Evolutionary conservation across 2,888 invertebrate genomes (phyloP).

Genomic region (Peribatodes rhomboidaria): DNA sequence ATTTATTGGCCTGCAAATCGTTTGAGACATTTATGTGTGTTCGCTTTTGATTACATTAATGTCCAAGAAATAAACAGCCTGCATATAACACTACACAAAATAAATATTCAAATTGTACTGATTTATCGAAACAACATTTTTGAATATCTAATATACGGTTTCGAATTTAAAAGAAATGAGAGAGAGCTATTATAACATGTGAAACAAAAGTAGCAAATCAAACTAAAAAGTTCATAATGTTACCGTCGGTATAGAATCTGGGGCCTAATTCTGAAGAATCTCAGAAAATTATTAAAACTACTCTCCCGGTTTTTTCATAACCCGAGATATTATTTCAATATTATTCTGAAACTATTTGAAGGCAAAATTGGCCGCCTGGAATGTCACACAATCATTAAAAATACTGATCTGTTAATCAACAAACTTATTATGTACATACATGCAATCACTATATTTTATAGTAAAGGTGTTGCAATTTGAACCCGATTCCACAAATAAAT

Average conservation of each 20-base stretch:
- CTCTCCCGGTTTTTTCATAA: constrained; percentile 82
- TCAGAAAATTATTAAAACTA: constrained; percentile 84
- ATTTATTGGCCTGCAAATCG: neutral
- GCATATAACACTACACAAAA: constrained; percentile 19
- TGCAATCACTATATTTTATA: constrained; percentile 61
- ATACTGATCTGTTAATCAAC: constrained; percentile 85
- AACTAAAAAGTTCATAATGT: constrained; percentile 54
- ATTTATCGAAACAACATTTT: constrained; percentile 64
- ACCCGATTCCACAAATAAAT: constrained; percentile 61
- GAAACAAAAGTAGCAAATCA: constrained; percentile 63
- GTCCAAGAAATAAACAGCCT: neutral
- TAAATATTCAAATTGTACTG: constrained; percentile 55
- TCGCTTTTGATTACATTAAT: neutral
- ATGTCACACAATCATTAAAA: constrained; percentile 85
- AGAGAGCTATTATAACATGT: constrained; percentile 67
- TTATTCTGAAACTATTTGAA: constrained; percentile 3
- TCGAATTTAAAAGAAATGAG: constrained; percentile 54
- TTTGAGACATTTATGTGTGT: no score
- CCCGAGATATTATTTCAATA: constrained; percentile 30
- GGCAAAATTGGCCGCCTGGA: constrained; percentile 55
- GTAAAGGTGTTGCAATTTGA: constrained; percentile 72
- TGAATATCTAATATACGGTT: constrained; percentile 19
- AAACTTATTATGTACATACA: constrained; percentile 76
- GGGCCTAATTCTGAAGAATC: constrained; percentile 62
- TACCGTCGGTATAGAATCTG: constrained; percentile 74